These are phyloP conservation scores for Myotis davidii DNA, from an alignment of 2,113 vertebrate species.

Conservation along the genomic window DNA sequence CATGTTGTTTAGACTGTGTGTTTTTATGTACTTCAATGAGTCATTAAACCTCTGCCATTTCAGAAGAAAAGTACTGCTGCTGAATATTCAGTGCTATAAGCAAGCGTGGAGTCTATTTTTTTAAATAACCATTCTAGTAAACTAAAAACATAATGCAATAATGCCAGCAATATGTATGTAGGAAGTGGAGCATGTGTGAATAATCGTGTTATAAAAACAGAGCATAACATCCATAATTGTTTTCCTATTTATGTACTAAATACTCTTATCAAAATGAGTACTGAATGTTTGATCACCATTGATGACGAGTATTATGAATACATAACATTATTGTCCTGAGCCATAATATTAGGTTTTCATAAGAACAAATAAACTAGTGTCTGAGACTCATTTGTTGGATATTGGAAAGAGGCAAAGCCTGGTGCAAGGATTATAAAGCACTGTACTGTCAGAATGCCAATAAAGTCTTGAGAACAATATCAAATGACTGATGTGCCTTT, in stretches of 20 bases:
- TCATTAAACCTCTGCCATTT: slow-evolving; percentile 74
- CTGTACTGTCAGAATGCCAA: neutral
- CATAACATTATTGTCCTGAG: slow-evolving; percentile 53
- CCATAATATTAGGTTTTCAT: slow-evolving; percentile 51
- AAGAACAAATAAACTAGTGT: slow-evolving; percentile 54
- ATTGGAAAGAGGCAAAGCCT: slow-evolving; percentile 24
- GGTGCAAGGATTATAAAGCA: neutral
- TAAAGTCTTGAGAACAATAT: neutral
- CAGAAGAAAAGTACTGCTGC: slow-evolving; percentile 65
- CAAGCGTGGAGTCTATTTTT: slow-evolving; percentile 54
- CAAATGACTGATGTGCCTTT: neutral
- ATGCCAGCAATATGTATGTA: slow-evolving; percentile 61
- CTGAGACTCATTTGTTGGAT: slow-evolving; percentile 40
- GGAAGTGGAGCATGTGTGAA: slow-evolving; percentile 72
- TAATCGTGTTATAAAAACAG: slow-evolving; percentile 69
- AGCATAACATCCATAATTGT: slow-evolving; percentile 4
- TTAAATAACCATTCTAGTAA: slow-evolving; percentile 74
- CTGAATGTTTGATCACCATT: slow-evolving; percentile 43
- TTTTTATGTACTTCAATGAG: slow-evolving; percentile 73
- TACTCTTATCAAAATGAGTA: slow-evolving; percentile 55
- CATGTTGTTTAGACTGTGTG: slow-evolving; percentile 63
- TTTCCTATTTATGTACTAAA: slow-evolving; percentile 65
- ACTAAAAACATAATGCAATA: slow-evolving; percentile 68
- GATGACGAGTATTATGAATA: neutral
- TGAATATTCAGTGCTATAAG: slow-evolving; percentile 77